Conservation (phyloP, 2,888 invertebrate species). For the Nemurella pictetii region DNA sequence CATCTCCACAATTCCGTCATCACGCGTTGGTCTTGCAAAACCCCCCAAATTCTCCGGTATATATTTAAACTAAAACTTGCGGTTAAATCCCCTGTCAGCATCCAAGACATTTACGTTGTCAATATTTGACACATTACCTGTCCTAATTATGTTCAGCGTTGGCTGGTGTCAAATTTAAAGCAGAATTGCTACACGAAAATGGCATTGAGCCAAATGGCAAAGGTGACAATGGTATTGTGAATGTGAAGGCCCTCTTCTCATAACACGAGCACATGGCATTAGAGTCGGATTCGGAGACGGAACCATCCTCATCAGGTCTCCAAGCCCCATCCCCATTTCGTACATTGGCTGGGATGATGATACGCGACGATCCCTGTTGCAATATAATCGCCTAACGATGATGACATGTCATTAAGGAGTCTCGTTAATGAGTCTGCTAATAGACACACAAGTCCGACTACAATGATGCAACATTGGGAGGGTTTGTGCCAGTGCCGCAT, state of each 20-base stretch:
- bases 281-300: no score
- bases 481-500: conserved; percentile 10
- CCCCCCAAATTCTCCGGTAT: neutral
- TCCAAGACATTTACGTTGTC: neutral
- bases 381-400: conserved; percentile 6
- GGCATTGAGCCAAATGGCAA: neutral
- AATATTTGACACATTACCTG: neutral
- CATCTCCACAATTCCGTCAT: neutral
- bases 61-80: neutral
- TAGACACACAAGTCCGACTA: neutral
- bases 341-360: neutral
- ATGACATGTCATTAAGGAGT: neutral
- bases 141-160: neutral
- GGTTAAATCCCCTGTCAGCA: neutral
- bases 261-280: neutral
- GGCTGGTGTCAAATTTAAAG: neutral
- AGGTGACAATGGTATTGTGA: neutral
- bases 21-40: neutral
- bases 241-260: neutral
- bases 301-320: neutral
- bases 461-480: neutral
- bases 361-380: neutral
- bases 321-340: neutral
- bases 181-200: neutral
- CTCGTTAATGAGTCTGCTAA: conserved; percentile 6